Evolutionary conservation across 2,888 invertebrate genomes (phyloP), one percentile per base, ranked within the genome.

Genomic region (Cerastis leucographa): DNA sequence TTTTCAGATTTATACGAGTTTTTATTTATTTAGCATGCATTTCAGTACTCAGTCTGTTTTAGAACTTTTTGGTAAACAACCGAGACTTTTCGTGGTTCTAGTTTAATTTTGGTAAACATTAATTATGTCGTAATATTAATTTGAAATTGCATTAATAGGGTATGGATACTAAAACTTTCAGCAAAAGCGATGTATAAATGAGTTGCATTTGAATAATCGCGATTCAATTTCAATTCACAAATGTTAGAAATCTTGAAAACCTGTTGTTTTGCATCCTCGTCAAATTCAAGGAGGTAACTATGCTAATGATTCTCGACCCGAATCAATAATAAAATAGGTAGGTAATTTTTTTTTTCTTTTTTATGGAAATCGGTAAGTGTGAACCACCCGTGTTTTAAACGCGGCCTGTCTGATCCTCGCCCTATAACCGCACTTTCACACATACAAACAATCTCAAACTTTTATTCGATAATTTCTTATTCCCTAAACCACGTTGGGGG

Each of bases 1-100:
- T 84, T 84, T 74, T 72, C 42, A 73, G 66, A 81, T 84, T 84
- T 67, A 84, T 84, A 84, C 74, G 81, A 76, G 74, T 72, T 83
- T 82, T 83, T 83, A 76, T 83, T 80, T 76, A 76, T 84, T 72
- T 84, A 64, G 62, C 46, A 68, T 83, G 76, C 68, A 62, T 69
- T 81, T 74, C 61, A 68, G 65, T 29, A 56, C 71, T 71, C 54
- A 17, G 61, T 54, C 42, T n/a, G 35, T 76, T 76, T 69, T 12
- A 42, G 65, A 80, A 84, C 62, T 76, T 76, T 76, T 65, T 68
- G 35, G 42, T 35, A 29, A n/a, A 51, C 42, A 25, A 22, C 56
- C 51, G 22, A 19, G 25, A 46, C 46, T 62, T 59, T 46, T 62
- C 12, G 40, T 49, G 17, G 70, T 25, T 40, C 54, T 44, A 61